Base-by-base conservation (phyloP, 2,113 vertebrate genomes). In the Muscicapa adusta region DNA sequence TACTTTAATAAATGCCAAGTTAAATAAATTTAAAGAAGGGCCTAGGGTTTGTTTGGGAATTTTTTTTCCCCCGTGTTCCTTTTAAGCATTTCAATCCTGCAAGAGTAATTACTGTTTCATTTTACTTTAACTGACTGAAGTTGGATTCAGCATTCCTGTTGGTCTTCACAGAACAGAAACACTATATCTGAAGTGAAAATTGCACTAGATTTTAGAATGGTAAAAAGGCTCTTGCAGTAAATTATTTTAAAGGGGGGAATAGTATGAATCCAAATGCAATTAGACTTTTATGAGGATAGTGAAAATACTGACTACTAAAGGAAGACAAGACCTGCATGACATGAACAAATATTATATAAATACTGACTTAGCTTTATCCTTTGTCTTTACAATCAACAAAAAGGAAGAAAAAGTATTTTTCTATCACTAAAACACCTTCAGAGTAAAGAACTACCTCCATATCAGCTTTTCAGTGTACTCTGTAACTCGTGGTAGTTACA, bases 41-140 rank as follows among this genome's bases (percentile, higher is more conserved):
- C 0, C 6, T 43, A 50, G 17, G 2, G 2, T 12, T 36, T 60
- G 6, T 51, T 24, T 58, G 14, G 12, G 3, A 0, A 6, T 40
- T 40, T 56, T 83, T 57, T 70, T 2, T 38, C 10, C 10, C 10
- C 10, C 7, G 54, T 24, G 5, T 58, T 76, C 42, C 3, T 76
- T 83, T 89, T 66, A 62, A 90, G 29, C 9, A n/a, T 56, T 68
- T 75, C n/a, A 76, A 18, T 61, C 51, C 65, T 79, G 33, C 4
- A 13, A 34, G 36, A 51, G 28, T 83, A 85, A 65, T 42, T 26
- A 50, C 10, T 14, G 17, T 79, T 84, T 63, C 9, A 34, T 43
- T 91, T 67, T 57, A 53, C 9, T 85, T 68, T 66, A 26, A 54
- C 14, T 36, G 31, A 29, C 12, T 58, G 34, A 71, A 75, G 19